A percentile compares a stretch with the other conserved stretches of the same genome.
Conservation (phyloP, 2,888 invertebrate species). For the Acleris holmiana region DNA sequence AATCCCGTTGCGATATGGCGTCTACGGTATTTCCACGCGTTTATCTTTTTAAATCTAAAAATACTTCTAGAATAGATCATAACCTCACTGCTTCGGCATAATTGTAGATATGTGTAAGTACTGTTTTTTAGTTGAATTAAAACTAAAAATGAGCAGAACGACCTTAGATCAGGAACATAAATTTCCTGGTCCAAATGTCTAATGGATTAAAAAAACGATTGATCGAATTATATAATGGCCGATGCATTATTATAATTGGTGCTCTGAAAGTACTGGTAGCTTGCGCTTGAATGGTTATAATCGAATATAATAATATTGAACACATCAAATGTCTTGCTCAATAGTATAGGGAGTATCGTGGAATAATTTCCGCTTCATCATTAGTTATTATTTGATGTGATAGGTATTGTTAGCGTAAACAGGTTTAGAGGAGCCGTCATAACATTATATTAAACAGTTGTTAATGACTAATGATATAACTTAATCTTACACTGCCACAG, state of each 20-base stretch:
- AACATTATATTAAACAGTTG: conserved; percentile 6
- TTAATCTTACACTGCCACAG: too few relatives aligned
- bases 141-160: too few relatives aligned
- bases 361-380: conserved; percentile 56
- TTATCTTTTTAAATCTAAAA: conserved; percentile 49
- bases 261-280: conserved; percentile 38
- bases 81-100: neutral
- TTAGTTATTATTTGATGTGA: conserved; percentile 51
- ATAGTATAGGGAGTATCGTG: conserved; percentile 44
- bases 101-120: neutral
- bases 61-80: conserved; percentile 43
- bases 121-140: too few relatives aligned
- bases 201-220: conserved; percentile 44
- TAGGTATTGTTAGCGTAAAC: conserved; percentile 20
- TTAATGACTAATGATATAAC: conserved; percentile 9
- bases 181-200: conserved; percentile 30
- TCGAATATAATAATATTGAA: conserved; percentile 22
- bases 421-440: conserved; percentile 11
- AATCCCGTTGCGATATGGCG: conserved; percentile 63
- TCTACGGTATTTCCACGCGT: conserved; percentile 65
- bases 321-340: conserved; percentile 41
- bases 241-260: conserved; percentile 49
- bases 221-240: conserved; percentile 49
- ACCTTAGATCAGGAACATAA: conserved; percentile 4
- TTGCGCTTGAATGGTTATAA: conserved; percentile 19